Evolutionary conservation across 2,113 vertebrate genomes (phyloP), one percentile per base, ranked within the genome.

Genomic region (Actenoides lindsayi): DNA sequence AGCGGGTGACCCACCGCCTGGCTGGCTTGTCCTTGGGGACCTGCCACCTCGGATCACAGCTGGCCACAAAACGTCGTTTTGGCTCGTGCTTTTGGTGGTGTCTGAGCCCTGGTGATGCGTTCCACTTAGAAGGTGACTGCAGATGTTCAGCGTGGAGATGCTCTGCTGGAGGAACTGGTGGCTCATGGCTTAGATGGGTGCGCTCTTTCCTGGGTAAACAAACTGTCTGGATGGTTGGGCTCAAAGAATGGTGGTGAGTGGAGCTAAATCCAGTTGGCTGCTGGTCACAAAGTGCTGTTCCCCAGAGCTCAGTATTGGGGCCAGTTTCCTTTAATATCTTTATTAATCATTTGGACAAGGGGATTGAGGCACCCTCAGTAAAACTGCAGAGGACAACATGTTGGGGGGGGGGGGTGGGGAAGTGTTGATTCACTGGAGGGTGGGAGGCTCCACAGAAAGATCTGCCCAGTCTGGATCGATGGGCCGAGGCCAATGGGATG

Each of bases 121-220:
- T 17, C 30, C 23, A 0, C 64, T 3, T 1, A 14, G 35, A 13
- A 1, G 23, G 41, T 3, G 4, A 2, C 2, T 7, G 51, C 27
- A 21, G 63, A 1, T 8, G 37, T 16, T 23, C 5, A 2, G 35
- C 41, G 18, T 57, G 16, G 30, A 57, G 56, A 57, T 57, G 17
- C 17, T 57, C 30, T 57, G 56, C 56, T 57, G 56, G 56, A n/a
- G 31, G 19, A 57, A 20, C 56, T 57, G 31, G 31, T 10, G 33
- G 56, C 30, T 57, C 31, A 11, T n/a, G 56, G 56, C 18, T 57
- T 57, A 31, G 31, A 33, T 17, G 16, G 30, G 54, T 18, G 30
- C 10, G 18, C 9, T 13, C 56, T 57, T 20, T 33, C 31, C 56
- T 57, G 56, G 31, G 24, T n/a, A 33, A 31, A 57, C 11, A n/a